Evolutionary conservation across 2,888 invertebrate species (phyloP), one percentile per base, ranked within the genome.

Genomic region (Caenorhabditis drosophilae): DNA sequence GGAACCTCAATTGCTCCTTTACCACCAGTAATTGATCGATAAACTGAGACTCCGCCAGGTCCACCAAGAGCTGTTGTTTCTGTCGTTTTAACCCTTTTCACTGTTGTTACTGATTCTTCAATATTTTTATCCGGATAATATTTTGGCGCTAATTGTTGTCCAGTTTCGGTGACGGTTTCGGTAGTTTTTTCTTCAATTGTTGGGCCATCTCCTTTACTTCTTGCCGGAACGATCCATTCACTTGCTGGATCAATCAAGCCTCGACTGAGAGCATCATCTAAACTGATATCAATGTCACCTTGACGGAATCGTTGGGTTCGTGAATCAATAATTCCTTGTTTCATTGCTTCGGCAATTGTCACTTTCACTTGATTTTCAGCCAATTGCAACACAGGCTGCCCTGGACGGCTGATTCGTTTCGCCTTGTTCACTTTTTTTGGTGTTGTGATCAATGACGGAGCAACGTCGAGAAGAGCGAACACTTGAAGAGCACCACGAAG

Each of bases 401-500:
- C 89, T 6, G 89, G 88, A 22, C 90, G 88, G 84, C 90, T 90
- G 34, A 92, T 89, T 47, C 92, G 89, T 84, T 90, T 91, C 4
- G 91, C 92, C 27, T 92, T 90, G 7, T 92, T 91, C 18, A 91
- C 90, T 2, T 92, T 92, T 36, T 93, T 89, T 11, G 62, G 55
- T 7, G 79, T 68, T 7, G 79, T 70, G 35, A 84, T 76, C 51
- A 83, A 70, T 16, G 75, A 66, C 3, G 84, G 79, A 48, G 78
- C 80, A 51, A 95, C 91, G 83, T 92, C 92, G 52, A 93, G 85
- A 52, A 94, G 86, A 78, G 91, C 92, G 85, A 90, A 91, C 63
- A 92, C 87, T 82, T 92, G 87, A 58, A 92, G 89, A 45, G 93
- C 93, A 58, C 93, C 93, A 85, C 92, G 91, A 0, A 91, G 89